phyloP scores from a whole-genome alignment of 2,888 invertebrate genomes.

The Galeruca laticollis region DNA sequence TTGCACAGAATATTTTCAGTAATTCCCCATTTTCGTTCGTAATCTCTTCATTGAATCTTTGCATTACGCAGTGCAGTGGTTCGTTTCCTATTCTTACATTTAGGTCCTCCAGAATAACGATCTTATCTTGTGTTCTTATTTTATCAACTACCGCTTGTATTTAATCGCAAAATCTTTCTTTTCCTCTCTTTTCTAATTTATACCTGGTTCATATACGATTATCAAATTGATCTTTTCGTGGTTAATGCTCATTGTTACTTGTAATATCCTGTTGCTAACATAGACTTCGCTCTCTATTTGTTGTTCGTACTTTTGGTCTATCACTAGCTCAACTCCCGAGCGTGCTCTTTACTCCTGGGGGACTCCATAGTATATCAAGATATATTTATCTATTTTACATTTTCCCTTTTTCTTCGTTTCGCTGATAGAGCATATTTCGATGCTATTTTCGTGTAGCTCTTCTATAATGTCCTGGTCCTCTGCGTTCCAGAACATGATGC shows the following conservation, averaged over 20 bases:
- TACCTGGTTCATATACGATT: neutral
- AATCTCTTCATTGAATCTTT: neutral
- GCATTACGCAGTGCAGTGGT: constrained; percentile 7
- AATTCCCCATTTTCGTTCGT: neutral
- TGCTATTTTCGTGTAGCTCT: neutral
- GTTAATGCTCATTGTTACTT: neutral
- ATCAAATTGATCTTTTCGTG: neutral
- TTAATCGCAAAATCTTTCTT: neutral
- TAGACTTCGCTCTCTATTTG: too few species aligned
- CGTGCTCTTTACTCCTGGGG: too few species aligned
- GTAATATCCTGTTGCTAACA: too few species aligned
- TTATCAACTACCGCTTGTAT: neutral
- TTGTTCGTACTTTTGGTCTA: too few species aligned
- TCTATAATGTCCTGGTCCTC: neutral
- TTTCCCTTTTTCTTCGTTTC: too few species aligned
- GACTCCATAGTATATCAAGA: too few species aligned
- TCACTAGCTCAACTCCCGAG: too few species aligned
- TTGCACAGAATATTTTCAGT: neutral
- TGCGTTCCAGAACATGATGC: neutral
- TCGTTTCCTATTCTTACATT: constrained; percentile 13
- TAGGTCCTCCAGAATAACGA: constrained; percentile 10
- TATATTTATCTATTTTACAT: too few species aligned
- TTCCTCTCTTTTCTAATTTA: neutral
- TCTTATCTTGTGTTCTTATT: constrained; percentile 7
- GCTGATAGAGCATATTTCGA: too few species aligned